phyloP scores from a whole-genome alignment of 2,113 vertebrate genomes.

The Paramisgurnus dabryanus region DNA sequence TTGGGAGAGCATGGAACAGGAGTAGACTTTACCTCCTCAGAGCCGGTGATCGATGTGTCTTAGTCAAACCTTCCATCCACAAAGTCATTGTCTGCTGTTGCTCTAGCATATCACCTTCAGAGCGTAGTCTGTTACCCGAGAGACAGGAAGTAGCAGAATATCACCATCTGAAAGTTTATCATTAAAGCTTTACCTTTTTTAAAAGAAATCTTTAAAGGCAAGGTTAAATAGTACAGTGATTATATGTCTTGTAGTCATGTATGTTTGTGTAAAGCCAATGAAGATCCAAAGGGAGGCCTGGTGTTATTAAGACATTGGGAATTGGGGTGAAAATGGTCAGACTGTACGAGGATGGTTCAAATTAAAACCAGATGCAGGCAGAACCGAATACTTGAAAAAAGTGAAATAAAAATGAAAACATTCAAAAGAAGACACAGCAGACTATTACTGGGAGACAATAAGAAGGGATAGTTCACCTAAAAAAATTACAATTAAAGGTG shows the following conservation, averaged over 20 bases:
- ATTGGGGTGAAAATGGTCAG: neutral
- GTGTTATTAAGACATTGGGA: constrained; percentile 16
- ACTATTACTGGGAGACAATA: too few species aligned
- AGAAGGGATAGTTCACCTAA: neutral
- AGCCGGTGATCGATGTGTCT: constrained; percentile 22
- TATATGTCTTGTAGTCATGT: constrained; percentile 25
- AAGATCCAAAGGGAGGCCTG: constrained; percentile 53
- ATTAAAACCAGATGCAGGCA: constrained; percentile 70
- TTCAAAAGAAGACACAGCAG: too few species aligned
- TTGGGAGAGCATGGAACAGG: constrained; percentile 30
- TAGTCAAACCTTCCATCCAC: neutral
- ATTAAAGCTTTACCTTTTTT: neutral
- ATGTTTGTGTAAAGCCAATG: constrained; percentile 57
- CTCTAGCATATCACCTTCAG: neutral
- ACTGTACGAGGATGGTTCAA: constrained; percentile 56
- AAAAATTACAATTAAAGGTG: neutral
- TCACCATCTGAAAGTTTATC: neutral
- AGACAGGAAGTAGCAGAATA: neutral
- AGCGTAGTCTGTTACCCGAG: neutral
- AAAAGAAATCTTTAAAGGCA: neutral
- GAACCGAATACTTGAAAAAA: constrained; percentile 52
- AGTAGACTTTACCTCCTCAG: constrained; percentile 6
- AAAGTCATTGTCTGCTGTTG: neutral
- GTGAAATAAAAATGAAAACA: too few species aligned
- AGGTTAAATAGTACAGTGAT: constrained; percentile 16